phyloP scores from a whole-genome alignment of 2,888 invertebrate species.

The Drosophila meridionalis region DNA sequence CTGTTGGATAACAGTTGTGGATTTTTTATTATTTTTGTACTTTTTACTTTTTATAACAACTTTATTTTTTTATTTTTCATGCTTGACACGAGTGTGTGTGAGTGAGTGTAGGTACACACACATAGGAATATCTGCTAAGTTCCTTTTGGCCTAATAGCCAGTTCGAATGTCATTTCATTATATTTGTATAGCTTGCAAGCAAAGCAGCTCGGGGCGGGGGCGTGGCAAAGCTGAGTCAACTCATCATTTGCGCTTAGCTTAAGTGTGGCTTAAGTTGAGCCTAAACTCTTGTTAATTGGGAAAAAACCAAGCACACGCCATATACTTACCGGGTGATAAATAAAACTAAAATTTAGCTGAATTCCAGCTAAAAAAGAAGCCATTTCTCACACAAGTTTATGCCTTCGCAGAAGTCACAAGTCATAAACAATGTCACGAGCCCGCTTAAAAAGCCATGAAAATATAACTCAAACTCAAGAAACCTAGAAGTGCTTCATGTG shows the following conservation, averaged over 20 bases:
- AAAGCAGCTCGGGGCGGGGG: not conserved
- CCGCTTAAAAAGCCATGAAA: not conserved
- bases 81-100: not conserved
- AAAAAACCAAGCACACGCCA: not conserved
- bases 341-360: not conserved
- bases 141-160: slow-evolving; percentile 49
- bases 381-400: not conserved
- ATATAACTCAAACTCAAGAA: not conserved
- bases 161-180: slow-evolving; percentile 55
- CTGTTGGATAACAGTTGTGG: slow-evolving; percentile 77
- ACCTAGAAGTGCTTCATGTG: not conserved
- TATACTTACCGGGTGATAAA: not conserved
- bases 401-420: slow-evolving; percentile 8
- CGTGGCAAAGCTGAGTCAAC: slow-evolving; percentile 6
- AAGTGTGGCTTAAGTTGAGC: not conserved
- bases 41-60: slow-evolving; percentile 58
- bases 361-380: slow-evolving; percentile 6
- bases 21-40: slow-evolving; percentile 40
- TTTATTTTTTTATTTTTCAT: slow-evolving; percentile 51
- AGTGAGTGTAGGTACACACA: not conserved
- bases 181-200: not conserved
- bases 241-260: not conserved
- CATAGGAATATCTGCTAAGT: slow-evolving; percentile 24
- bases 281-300: not conserved
- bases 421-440: not conserved